A percentile compares a stretch with the other conserved stretches of the same genome.
Conservation (phyloP, 2,888 invertebrate species). For the Sericinus montela region DNA sequence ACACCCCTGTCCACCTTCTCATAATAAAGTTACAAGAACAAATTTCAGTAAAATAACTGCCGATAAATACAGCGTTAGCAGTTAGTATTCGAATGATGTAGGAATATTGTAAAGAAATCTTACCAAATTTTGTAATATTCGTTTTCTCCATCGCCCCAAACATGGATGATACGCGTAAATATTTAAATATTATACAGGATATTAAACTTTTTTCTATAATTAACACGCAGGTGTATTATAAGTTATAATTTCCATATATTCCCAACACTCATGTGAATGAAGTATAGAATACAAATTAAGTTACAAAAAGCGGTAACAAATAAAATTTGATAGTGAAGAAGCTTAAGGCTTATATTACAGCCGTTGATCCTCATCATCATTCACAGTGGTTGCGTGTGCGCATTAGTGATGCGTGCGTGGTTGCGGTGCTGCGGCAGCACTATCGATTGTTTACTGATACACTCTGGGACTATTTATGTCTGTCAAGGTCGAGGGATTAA, state of each 20-base stretch:
- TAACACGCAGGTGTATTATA: slow-evolving; percentile 25
- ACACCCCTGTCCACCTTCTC: too few species aligned
- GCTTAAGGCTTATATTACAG: slow-evolving; percentile 45
- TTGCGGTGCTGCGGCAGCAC: slow-evolving; percentile 48
- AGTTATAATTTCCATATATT: slow-evolving; percentile 29
- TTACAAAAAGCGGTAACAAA: slow-evolving; percentile 51
- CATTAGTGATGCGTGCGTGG: slow-evolving; percentile 68
- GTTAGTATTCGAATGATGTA: too few species aligned
- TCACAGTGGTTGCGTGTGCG: slow-evolving; percentile 50
- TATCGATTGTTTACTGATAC: slow-evolving; percentile 65
- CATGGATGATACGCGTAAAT: too few species aligned
- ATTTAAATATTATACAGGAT: slow-evolving; percentile 6
- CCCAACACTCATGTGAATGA: slow-evolving; percentile 42
- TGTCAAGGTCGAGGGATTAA: slow-evolving; percentile 41
- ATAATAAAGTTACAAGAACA: too few species aligned
- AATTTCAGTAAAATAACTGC: too few species aligned
- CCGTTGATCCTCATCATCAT: slow-evolving; percentile 61
- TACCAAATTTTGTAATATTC: too few species aligned
- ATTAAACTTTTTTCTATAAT: slow-evolving; percentile 7
- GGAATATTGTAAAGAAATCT: too few species aligned
- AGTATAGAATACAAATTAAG: slow-evolving; percentile 63
- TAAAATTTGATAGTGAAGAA: slow-evolving; percentile 51
- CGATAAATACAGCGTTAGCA: too few species aligned
- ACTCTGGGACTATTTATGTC: slow-evolving; percentile 42
- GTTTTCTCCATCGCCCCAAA: too few species aligned